Evolutionary conservation across 2,888 invertebrate species (phyloP), one percentile per base, ranked within the genome.

Genomic region (Ennomos quercinarius): DNA sequence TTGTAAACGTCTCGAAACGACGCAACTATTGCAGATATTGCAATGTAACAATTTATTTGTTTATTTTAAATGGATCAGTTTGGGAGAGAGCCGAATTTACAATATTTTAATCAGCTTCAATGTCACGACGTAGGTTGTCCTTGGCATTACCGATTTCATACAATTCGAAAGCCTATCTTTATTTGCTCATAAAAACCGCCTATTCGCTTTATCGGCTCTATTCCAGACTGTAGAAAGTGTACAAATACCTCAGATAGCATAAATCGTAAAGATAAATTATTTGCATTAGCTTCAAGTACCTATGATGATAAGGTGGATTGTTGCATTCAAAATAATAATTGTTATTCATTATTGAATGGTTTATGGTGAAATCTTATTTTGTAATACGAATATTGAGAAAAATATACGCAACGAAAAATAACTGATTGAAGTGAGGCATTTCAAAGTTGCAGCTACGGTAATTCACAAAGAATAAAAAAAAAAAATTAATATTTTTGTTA

Each of bases 141-240:
- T 47, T 38, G 36, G n/a, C 27, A 55, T 17, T 37, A 38, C 42
- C 11, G 17, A 37, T 49, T 39, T 9, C 10, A 39, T 36, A 39
- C 11, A 36, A 49, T 49, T 44, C 10, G 11, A 27, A 45, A 43
- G 27, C 54, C 11, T 37, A 17, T 10, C 10, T 52, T 41, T 13
- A 45, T 41, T 58, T 65, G 63, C 61, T 63, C 67, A 62, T 50
- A 52, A 46, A 49, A 49, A 61, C 67, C 67, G 67, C 63, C 67
- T 67, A 66, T 65, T 52, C 35, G 38, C 35, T 37, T 52, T 51
- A 49, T 55, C 46, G 61, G 40, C 60, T 48, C 58, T 49, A 46
- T 57, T 64, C 50, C 59, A 54, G 9, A 39, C 54, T 58, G 61
- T 45, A 34, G 27, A 13, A 47, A 54, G 37, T 48, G 39, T 53